phyloP scores from a whole-genome alignment of 2,888 invertebrate genomes.

The Piscicola geometra region DNA sequence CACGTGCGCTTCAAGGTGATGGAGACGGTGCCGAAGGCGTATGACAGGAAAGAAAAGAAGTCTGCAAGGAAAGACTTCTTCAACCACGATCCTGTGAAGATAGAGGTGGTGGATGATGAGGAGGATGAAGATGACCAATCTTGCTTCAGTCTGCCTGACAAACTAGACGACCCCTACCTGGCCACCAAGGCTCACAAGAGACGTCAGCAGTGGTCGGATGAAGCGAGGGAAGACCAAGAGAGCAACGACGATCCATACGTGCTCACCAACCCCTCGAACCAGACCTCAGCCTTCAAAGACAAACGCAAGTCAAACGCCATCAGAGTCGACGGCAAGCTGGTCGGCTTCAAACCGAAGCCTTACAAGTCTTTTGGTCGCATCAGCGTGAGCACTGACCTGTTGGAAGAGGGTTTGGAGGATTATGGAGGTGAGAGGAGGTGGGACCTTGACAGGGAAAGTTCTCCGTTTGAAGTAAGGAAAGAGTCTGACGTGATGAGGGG shows the following conservation, averaged over 20 bases:
- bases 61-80: constrained; percentile 26
- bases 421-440: too few relatives aligned
- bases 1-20: constrained; percentile 12
- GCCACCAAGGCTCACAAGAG: neutral
- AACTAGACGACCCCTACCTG: neutral
- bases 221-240: neutral
- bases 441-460: too few relatives aligned
- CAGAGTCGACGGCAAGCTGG: constrained; percentile 23
- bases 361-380: constrained; percentile 32
- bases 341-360: constrained; percentile 27
- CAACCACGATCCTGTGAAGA: constrained; percentile 5
- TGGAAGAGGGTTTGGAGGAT: constrained; percentile 15
- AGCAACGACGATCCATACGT: neutral
- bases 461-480: too few relatives aligned
- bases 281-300: neutral
- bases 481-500: too few relatives aligned
- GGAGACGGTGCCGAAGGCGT: constrained; percentile 30
- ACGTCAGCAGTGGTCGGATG: constrained; percentile 14
- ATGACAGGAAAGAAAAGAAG: neutral
- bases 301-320: neutral
- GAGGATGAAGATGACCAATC: constrained; percentile 17
- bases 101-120: constrained; percentile 10
- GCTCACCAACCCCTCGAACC: neutral
- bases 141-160: constrained; percentile 23
- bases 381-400: constrained; percentile 14